These are phyloP conservation scores for Bombus turneri DNA, from an alignment of 1,140 invertebrate genomes.

Conservation along the genomic window DNA sequence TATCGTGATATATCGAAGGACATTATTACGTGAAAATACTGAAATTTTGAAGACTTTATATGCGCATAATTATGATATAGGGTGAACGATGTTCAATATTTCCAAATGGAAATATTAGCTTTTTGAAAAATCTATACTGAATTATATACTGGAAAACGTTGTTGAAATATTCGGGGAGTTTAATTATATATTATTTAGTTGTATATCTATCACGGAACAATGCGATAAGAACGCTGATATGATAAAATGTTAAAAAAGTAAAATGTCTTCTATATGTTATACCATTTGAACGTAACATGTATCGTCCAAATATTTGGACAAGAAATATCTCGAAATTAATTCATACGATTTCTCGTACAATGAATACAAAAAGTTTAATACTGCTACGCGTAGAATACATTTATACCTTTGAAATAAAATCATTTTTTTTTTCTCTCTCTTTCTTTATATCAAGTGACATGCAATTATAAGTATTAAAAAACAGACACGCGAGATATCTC, in stretches of 20 bases:
- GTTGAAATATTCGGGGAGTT: too few relatives aligned
- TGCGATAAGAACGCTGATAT: neutral
- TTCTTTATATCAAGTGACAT: neutral
- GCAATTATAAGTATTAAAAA: neutral
- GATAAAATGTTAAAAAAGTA: neutral
- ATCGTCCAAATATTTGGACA: too few relatives aligned
- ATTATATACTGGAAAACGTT: neutral
- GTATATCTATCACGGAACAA: neutral
- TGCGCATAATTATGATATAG: neutral
- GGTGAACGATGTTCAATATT: neutral
- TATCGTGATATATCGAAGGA: too few relatives aligned
- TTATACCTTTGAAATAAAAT: neutral
- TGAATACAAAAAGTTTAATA: neutral
- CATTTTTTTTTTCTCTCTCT: neutral
- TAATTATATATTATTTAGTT: too few relatives aligned
- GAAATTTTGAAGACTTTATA: too few relatives aligned
- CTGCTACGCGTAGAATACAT: too few relatives aligned
- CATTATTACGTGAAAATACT: too few relatives aligned
- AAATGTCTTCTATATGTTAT: too few relatives aligned
- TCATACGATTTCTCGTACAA: too few relatives aligned
- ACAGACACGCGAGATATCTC: neutral
- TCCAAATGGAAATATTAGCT: neutral
- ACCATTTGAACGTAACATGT: too few relatives aligned
- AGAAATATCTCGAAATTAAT: too few relatives aligned
- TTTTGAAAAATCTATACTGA: fast-evolving